Percentiles rank a stretch among this genome's conserved stretches.
Evolutionary conservation across 2,888 invertebrate genomes (phyloP).

Genomic region (Orthonevra nobilis): DNA sequence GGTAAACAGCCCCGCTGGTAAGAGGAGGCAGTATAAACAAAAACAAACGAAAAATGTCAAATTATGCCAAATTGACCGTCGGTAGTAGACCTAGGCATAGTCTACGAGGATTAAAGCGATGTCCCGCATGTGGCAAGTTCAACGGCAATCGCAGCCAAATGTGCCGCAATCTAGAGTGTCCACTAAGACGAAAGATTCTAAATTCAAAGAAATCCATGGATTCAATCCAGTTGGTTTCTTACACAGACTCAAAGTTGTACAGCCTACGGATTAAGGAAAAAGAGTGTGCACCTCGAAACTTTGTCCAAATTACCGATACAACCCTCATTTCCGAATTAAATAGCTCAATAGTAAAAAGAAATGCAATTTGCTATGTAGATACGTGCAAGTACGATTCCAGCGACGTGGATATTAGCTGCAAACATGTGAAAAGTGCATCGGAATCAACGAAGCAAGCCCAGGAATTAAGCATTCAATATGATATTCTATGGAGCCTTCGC

Average conservation of each 20-base stretch:
- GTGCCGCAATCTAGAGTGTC: constrained; percentile 75
- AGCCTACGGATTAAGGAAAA: constrained; percentile 86
- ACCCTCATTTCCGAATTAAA: constrained; percentile 77
- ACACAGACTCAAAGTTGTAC: constrained; percentile 83
- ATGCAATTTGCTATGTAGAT: constrained; percentile 75
- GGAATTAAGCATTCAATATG: constrained; percentile 74
- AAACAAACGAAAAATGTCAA: constrained; percentile 59
- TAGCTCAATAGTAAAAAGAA: constrained; percentile 76
- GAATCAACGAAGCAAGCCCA: constrained; percentile 73
- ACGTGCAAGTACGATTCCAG: constrained; percentile 75
- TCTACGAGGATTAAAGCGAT: constrained; percentile 86
- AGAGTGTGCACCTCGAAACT: constrained; percentile 86
- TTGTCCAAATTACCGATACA: constrained; percentile 83
- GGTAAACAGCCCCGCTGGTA: constrained; percentile 60
- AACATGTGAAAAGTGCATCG: constrained; percentile 74
- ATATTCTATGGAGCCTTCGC: constrained; percentile 77
- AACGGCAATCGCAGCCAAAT: constrained; percentile 86
- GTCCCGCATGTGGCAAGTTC: constrained; percentile 87
- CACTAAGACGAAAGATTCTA: constrained; percentile 74
- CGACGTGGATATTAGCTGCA: constrained; percentile 73
- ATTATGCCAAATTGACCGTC: constrained; percentile 41
- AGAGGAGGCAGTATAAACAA: constrained; percentile 62
- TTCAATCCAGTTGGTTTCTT: constrained; percentile 82
- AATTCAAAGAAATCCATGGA: constrained; percentile 73
- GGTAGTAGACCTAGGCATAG: constrained; percentile 68